Conservation (phyloP, 1,140 invertebrate genomes). For the Drosophila sulfurigaster region DNA sequence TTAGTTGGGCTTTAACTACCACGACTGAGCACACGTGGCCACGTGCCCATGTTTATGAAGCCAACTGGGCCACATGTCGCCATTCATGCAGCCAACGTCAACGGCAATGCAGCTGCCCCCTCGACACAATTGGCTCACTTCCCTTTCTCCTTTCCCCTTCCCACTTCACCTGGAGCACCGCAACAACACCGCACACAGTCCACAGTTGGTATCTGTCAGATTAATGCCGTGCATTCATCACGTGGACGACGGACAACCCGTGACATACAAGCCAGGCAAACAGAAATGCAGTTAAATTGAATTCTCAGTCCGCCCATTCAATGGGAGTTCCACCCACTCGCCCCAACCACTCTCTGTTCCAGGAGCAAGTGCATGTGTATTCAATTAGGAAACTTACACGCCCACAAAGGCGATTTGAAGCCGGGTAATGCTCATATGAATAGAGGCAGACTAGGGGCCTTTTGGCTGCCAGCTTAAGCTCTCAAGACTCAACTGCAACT, state of each 20-base stretch:
- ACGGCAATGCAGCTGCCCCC: too few species aligned
- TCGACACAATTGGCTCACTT: background rate
- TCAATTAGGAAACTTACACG: constrained; percentile 48
- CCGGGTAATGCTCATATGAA: constrained; percentile 6
- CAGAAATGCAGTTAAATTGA: constrained; percentile 59
- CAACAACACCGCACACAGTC: background rate
- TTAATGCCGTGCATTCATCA: constrained; percentile 64
- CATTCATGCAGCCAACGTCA: constrained; percentile 5
- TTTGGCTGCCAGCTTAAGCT: background rate
- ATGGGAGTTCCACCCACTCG: background rate
- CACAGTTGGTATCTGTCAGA: constrained; percentile 48
- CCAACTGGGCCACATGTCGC: constrained; percentile 13
- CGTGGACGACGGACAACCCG: constrained; percentile 18
- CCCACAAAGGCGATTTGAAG: constrained; percentile 29
- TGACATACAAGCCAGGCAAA: constrained; percentile 32
- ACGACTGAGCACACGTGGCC: background rate
- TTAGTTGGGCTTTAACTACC: background rate
- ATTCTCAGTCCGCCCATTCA: constrained; percentile 26
- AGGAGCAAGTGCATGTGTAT: constrained; percentile 11
- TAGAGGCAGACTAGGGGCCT: background rate
- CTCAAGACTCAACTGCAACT: background rate
- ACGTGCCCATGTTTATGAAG: constrained; percentile 27
- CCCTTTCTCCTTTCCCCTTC: background rate
- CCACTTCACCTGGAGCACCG: background rate
- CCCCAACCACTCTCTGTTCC: too few species aligned